Evolutionary conservation across 2,888 invertebrate genomes (phyloP), one percentile per base, ranked within the genome.

Genomic region (Venusia cambrica): DNA sequence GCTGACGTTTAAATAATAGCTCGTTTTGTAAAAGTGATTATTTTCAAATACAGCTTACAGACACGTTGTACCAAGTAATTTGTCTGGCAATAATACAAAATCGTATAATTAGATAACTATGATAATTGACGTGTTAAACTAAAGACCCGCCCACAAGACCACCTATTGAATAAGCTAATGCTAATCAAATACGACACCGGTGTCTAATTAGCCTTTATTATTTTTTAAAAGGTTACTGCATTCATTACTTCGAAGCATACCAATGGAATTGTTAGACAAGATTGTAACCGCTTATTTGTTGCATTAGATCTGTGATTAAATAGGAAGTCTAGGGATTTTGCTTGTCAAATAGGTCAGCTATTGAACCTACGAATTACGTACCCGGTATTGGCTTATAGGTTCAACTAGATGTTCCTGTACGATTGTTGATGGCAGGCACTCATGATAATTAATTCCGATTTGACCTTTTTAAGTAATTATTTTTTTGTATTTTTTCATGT

Each of bases 101-200:
- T 9, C 22, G 24, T 33, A 22, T 31, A 31, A 20, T 26, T 18
- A 37, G 18, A 28, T 32, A 44, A 35, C 32, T 31, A 31, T 38
- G 17, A 32, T 40, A 59, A 59, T 57, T 51, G 57, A 54, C 54
- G 54, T 52, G 51, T 65, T 46, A 56, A 54, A 54, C 49, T 56
- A 45, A 44, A 31, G 48, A 33, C 41, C 58, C 61, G 56, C 73
- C 69, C 57, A 69, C 70, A 20, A 36, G 54, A 51, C 57, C 59
- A 58, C 57, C 57, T 62, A 63, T 67, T 63, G 62, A 54, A 45
- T 52, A 57, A 68, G 67, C 67, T 64, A 67, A 65, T 64, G 59
- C 43, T 71, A 71, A 70, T 73, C 63, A 59, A 56, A 69, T 65
- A 65, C 64, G 57, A 57, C 60, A 65, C 54, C 54, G 53, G 55